phyloP scores from a whole-genome alignment of 2,888 invertebrate genomes.

The Hybos culiciformis region DNA sequence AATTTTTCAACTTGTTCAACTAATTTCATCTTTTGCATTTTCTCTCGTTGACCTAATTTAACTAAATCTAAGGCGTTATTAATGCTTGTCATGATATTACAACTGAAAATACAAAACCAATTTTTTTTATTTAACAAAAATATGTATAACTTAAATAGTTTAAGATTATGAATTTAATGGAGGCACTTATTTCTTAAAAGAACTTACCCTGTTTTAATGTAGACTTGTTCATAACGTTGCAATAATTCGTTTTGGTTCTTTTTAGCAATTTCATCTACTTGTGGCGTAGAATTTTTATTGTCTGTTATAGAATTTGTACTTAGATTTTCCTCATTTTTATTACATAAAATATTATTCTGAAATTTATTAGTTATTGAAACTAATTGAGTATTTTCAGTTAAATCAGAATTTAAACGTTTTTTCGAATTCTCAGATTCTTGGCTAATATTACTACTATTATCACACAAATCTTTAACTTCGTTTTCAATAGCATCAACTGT shows the following conservation, averaged over 20 bases:
- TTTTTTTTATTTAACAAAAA: neutral
- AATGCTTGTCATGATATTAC: slow-evolving; percentile 25
- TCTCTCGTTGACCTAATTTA: slow-evolving; percentile 24
- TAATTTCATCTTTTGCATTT: slow-evolving; percentile 23
- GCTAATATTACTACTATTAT: too few species aligned
- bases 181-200: neutral
- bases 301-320: slow-evolving; percentile 2
- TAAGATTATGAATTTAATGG: neutral
- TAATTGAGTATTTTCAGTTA: neutral
- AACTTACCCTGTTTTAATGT: slow-evolving; percentile 25
- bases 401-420: too few species aligned
- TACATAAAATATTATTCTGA: slow-evolving; percentile 2
- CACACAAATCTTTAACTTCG: too few species aligned
- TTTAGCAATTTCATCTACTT: neutral
- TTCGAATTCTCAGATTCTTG: too few species aligned
- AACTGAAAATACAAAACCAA: slow-evolving; percentile 14
- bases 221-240: slow-evolving; percentile 24
- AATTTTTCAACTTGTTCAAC: slow-evolving; percentile 26
- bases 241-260: neutral
- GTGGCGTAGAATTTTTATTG: neutral
- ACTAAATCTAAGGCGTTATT: slow-evolving; percentile 28
- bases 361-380: slow-evolving; percentile 2
- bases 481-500: too few species aligned
- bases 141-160: neutral
- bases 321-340: too few species aligned